Evolutionary conservation across 2,797 vertebrate species (phyloP).

Genomic region (Decapterus maruadsi): DNA sequence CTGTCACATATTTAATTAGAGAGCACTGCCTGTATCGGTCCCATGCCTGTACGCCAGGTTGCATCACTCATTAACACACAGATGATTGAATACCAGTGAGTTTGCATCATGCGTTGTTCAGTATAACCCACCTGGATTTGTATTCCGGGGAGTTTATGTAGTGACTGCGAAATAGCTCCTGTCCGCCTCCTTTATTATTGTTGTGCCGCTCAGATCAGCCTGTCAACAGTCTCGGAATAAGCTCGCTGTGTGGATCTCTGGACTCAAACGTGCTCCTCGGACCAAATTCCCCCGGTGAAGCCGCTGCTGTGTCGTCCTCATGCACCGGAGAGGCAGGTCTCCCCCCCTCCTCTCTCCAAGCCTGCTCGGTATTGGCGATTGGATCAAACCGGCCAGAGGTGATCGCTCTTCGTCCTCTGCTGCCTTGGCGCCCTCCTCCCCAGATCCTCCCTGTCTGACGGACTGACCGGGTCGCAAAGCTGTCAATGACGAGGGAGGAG

Average conservation of each 20-base stretch:
- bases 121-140: slow-evolving; percentile 79
- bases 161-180: slow-evolving; percentile 52
- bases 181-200: slow-evolving; percentile 54
- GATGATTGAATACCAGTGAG: slow-evolving; percentile 13
- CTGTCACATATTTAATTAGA: slow-evolving; percentile 1
- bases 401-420: slow-evolving; percentile 74
- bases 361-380: slow-evolving; percentile 63
- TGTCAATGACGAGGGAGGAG: slow-evolving; percentile 76
- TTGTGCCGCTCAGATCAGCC: slow-evolving; percentile 24
- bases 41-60: not conserved
- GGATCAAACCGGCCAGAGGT: slow-evolving; percentile 76
- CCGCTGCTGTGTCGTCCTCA: slow-evolving; percentile 62
- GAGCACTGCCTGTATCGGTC: not conserved
- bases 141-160: slow-evolving; percentile 62
- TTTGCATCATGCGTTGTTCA: slow-evolving; percentile 50
- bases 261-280: slow-evolving; percentile 54
- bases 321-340: slow-evolving; percentile 63
- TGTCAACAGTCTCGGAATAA: slow-evolving; percentile 23
- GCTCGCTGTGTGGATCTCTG: slow-evolving; percentile 29
- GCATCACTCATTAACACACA: slow-evolving; percentile 36
- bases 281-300: slow-evolving; percentile 58
- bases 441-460: slow-evolving; percentile 78
- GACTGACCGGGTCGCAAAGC: slow-evolving; percentile 80
- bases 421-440: slow-evolving; percentile 69
- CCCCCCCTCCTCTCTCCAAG: slow-evolving; percentile 34